phyloP scores from a whole-genome alignment of 2,113 vertebrate genomes.

The human region DNA sequence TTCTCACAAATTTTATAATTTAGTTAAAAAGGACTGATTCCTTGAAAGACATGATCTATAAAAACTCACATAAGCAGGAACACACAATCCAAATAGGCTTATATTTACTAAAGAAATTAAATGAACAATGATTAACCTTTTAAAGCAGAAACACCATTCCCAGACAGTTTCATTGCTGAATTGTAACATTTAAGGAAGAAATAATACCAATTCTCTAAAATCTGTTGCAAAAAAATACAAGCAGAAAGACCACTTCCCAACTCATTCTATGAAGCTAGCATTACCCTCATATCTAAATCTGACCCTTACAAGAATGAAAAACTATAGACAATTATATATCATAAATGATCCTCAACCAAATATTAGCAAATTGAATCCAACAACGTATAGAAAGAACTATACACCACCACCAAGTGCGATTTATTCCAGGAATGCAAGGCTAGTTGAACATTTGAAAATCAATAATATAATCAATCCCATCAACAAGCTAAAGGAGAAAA shows the following conservation, averaged over 20 bases:
- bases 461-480: background rate
- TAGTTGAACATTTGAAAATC: background rate
- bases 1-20: background rate
- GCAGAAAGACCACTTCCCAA: background rate
- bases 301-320: background rate
- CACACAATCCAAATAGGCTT: background rate
- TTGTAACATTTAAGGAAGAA: background rate
- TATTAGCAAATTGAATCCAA: background rate
- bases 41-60: background rate
- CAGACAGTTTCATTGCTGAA: background rate
- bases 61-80: background rate
- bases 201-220: background rate
- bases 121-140: background rate
- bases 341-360: background rate
- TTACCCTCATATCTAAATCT: background rate
- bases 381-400: background rate
- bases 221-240: background rate
- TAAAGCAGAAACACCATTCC: background rate
- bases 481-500: background rate
- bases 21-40: background rate
- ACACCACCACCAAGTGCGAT: background rate
- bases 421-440: background rate
- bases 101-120: background rate
- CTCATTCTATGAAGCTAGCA: background rate
- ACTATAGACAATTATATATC: background rate